Conservation (phyloP, 2,113 vertebrate genomes). For the Scolopax mira region DNA sequence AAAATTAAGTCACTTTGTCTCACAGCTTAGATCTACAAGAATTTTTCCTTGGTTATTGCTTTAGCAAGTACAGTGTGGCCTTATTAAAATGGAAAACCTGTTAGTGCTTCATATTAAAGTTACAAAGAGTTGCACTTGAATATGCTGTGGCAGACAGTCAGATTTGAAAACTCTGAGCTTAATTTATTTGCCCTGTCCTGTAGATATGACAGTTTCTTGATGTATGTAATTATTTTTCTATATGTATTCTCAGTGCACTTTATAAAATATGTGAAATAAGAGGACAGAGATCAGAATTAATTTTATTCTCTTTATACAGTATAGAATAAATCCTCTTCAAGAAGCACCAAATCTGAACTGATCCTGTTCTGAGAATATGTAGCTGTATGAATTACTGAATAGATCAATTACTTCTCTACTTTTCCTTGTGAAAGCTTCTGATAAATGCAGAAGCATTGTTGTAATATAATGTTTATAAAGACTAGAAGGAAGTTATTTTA, state of each 20-base stretch:
- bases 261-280: neutral
- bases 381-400: neutral
- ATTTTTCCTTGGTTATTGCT: neutral
- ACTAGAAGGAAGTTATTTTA: neutral
- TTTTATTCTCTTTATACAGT: neutral
- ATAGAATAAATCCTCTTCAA: neutral
- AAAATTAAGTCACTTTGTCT: constrained; percentile 2
- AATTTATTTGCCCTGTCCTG: neutral
- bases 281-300: neutral
- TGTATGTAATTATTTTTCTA: neutral
- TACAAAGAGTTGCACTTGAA: neutral
- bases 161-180: neutral
- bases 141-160: neutral
- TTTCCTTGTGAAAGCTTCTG: neutral
- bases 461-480: neutral
- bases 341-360: neutral
- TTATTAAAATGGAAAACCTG: constrained; percentile 21
- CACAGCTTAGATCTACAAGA: neutral
- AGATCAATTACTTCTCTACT: neutral
- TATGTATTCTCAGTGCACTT: neutral
- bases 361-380: neutral
- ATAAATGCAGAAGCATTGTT: neutral
- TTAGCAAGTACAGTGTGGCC: neutral
- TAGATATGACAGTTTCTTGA: neutral
- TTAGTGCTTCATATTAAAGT: neutral